Percentiles rank a stretch among this genome's conserved stretches.
Evolutionary conservation across 2,888 invertebrate species (phyloP).

Genomic region (Philereme transversata): DNA sequence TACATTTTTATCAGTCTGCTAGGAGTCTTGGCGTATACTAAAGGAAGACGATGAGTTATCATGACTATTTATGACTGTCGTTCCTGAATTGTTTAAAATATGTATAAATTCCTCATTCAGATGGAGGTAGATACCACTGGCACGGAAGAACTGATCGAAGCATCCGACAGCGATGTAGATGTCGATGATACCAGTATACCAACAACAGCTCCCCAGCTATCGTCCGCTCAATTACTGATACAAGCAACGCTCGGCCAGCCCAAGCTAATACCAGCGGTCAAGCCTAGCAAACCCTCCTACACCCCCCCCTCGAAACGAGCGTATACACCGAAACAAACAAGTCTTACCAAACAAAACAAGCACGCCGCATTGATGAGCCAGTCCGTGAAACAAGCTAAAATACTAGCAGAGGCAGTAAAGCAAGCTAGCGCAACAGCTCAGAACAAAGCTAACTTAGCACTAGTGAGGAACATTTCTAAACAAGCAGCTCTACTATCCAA

Average conservation of each 20-base stretch:
- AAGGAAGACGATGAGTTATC: no score
- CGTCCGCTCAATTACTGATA: conserved; percentile 73
- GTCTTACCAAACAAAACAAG: conserved; percentile 42
- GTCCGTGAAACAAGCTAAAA: conserved; percentile 59
- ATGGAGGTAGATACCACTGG: conserved; percentile 61
- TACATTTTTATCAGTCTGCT: no score
- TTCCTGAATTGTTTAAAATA: no score
- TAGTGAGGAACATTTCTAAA: conserved; percentile 33
- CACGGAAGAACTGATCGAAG: conserved; percentile 63
- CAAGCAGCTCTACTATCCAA: conserved; percentile 41
- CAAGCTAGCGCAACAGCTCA: conserved; percentile 44
- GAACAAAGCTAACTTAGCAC: conserved; percentile 39
- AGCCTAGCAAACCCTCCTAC: conserved; percentile 40
- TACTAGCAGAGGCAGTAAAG: conserved; percentile 55
- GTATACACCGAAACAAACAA: conserved; percentile 35
- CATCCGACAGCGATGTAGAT: conserved; percentile 76
- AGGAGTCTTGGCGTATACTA: no score
- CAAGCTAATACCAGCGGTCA: conserved; percentile 5
- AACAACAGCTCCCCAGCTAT: conserved; percentile 53
- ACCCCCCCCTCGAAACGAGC: conserved; percentile 39
- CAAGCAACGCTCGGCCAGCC: conserved; percentile 61
- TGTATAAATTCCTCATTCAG: conserved; percentile 34
- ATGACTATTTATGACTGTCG: no score
- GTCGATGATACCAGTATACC: conserved; percentile 64
- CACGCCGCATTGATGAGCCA: conserved; percentile 57